These are phyloP conservation scores for Anastrepha ludens DNA, from an alignment of 1,140 invertebrate species.

Conservation along the genomic window DNA sequence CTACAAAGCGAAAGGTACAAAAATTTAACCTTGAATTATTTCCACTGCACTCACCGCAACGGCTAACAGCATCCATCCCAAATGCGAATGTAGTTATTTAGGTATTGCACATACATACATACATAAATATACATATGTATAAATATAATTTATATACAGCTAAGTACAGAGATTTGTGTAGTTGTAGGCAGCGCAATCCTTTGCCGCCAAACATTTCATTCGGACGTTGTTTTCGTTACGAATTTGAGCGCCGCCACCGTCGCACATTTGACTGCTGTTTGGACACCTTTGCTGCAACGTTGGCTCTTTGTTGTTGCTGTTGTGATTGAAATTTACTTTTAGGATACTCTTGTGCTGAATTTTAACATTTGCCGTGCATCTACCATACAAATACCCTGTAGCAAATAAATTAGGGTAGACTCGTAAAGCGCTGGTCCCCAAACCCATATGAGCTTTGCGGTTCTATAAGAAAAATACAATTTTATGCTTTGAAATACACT, in stretches of 20 bases:
- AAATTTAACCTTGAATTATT: slow-evolving; percentile 47
- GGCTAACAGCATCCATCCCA: slow-evolving; percentile 31
- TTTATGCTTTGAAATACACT: too few species aligned
- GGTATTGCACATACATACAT: background rate
- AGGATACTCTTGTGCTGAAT: background rate
- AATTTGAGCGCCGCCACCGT: slow-evolving; percentile 51
- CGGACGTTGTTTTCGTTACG: background rate
- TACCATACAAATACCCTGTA: too few species aligned
- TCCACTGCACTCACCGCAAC: slow-evolving; percentile 16
- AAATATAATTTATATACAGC: background rate
- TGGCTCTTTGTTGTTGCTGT: background rate
- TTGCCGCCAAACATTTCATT: background rate
- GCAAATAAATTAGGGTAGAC: too few species aligned
- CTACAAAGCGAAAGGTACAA: slow-evolving; percentile 24
- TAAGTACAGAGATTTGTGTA: background rate
- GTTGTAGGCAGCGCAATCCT: background rate
- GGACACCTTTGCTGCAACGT: slow-evolving; percentile 45
- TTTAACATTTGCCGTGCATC: background rate
- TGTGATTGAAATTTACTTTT: background rate
- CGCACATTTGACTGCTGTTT: slow-evolving; percentile 54
- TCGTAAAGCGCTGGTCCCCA: too few species aligned
- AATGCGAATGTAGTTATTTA: background rate
- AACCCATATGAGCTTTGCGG: too few species aligned
- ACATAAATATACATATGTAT: background rate
- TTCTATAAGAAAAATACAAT: too few species aligned